Evolutionary conservation across 2,113 vertebrate species (phyloP), one percentile per base, ranked within the genome.

Genomic region (Microtus pennsylvanicus): DNA sequence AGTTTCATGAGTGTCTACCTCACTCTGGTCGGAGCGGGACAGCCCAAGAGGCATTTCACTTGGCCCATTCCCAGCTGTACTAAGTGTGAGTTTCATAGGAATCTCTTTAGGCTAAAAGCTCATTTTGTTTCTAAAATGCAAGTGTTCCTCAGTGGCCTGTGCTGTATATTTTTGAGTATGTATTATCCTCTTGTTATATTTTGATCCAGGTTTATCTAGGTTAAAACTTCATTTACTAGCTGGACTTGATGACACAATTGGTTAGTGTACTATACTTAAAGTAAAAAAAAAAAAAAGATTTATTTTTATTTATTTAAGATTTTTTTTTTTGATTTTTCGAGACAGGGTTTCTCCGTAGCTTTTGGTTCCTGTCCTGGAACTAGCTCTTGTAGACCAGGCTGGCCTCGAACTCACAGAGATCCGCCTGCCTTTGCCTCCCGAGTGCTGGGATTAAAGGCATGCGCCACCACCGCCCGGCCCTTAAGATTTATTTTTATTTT

Each of bases 11-110:
- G 88, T 86, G 52, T 72, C 94, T 94, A 47, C 77, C 94, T 94
- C 72, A 28, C 33, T 80, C 93, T 87, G 94, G 88, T 75, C 28
- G 8, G 52, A 87, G 72, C 78, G 69, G 92, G 58, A 91, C 95
- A 72, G 95, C 95, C 81, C 87, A 87, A 81, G 33, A 94, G 97
- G 76, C 83, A 69, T 95, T 96, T 97, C 90, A 65, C 67, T 90
- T 0, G 3, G 77, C 95, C 86, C 81, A 72, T 96, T 97, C 95
- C 95, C 96, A 97, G 72, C 30, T 55, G 33, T 28, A 93, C 83
- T 96, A 93, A 96, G 94, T 95, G 80, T 82, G 74, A 97, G 93
- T 94, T 95, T 91, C 47, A 93, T 90, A 80, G 96, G 96, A 91
- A 26, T 91, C 81, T 89, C 86, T 97, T 96, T 96, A 75, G 93